Percentiles rank a stretch among this genome's conserved stretches.
Conservation (phyloP, 2,113 vertebrate species). For the Vidua chalybeata region DNA sequence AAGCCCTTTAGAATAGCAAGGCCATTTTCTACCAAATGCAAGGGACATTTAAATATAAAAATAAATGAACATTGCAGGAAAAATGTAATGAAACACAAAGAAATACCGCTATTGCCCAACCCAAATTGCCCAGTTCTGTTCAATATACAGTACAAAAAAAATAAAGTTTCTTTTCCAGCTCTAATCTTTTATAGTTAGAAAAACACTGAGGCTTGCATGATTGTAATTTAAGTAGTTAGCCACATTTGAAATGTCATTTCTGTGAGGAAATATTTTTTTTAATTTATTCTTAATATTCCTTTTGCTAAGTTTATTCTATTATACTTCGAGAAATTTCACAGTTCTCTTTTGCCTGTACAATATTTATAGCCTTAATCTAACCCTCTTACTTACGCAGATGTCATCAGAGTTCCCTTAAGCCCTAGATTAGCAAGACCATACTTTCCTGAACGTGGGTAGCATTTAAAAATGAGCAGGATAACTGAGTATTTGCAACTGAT, state of each 20-base stretch:
- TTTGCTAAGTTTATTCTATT: not conserved
- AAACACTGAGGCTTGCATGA: not conserved
- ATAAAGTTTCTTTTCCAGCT: not conserved
- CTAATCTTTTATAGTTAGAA: not conserved
- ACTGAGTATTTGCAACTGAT: constrained; percentile 33
- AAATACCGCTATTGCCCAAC: not conserved
- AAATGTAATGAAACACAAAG: not conserved
- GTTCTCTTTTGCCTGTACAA: not conserved
- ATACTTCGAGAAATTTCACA: not conserved
- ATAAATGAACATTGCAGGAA: not conserved
- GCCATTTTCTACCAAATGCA: not conserved
- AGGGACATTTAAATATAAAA: not conserved
- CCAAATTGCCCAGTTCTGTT: not conserved
- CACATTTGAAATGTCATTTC: not conserved
- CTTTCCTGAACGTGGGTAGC: not conserved
- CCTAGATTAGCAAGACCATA: not conserved
- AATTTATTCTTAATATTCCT: not conserved
- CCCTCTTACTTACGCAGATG: not conserved
- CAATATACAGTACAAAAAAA: not conserved
- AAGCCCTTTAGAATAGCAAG: not conserved
- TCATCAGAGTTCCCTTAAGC: constrained; percentile 11
- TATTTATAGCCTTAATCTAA: constrained; percentile 50
- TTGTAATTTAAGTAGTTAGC: not conserved
- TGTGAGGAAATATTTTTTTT: not conserved
- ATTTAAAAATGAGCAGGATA: constrained; percentile 27